Conservation (phyloP, 2,888 invertebrate genomes). For the Cataglyphis cursor region DNA sequence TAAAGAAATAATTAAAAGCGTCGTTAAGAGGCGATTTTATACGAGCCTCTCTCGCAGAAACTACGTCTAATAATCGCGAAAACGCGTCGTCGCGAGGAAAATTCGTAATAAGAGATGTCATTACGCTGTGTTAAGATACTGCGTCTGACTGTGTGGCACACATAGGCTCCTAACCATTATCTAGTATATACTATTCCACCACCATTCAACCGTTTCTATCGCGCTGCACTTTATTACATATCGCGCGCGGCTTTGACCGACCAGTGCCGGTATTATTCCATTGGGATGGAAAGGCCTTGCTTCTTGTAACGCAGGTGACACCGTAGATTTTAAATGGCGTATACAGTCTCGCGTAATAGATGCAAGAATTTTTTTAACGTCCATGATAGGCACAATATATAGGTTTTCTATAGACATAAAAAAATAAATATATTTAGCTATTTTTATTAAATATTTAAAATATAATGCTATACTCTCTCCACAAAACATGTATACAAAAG, state of each 20-base stretch:
- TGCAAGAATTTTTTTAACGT: background rate
- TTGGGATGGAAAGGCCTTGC: conserved; percentile 17
- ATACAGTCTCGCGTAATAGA: background rate
- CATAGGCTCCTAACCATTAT: conserved; percentile 44
- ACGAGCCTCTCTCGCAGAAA: conserved; percentile 10
- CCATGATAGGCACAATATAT: background rate
- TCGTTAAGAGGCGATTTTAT: conserved; percentile 3
- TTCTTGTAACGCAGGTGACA: background rate
- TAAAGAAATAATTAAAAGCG: conserved; percentile 20
- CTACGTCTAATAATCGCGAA: conserved; percentile 8
- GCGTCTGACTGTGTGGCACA: conserved; percentile 27
- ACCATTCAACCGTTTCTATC: conserved; percentile 25
- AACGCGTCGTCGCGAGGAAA: conserved; percentile 25
- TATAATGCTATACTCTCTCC: background rate
- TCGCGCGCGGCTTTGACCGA: conserved; percentile 27
- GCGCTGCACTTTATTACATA: conserved; percentile 47
- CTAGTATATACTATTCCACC: conserved; percentile 60
- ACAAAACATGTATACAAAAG: background rate
- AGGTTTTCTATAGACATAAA: background rate
- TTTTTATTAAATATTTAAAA: background rate
- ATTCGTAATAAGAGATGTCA: conserved; percentile 39
- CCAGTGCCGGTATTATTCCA: conserved; percentile 61
- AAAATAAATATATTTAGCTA: background rate
- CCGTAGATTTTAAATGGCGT: background rate
- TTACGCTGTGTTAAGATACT: conserved; percentile 38